Evolutionary conservation across 1,140 invertebrate species (phyloP).

Genomic region (Pachypeltis micranthus): DNA sequence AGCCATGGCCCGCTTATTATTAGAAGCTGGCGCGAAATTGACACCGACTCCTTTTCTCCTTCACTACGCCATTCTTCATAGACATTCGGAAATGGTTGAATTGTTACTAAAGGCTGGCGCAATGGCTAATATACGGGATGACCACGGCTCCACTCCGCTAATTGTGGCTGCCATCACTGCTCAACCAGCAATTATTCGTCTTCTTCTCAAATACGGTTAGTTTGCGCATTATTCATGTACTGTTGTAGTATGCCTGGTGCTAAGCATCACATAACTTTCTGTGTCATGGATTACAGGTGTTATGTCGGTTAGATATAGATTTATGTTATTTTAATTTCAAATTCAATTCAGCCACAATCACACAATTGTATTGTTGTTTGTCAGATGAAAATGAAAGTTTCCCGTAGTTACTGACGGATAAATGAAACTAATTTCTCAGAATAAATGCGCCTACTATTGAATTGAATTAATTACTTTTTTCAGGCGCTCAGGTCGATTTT

Average conservation of each 20-base stretch:
- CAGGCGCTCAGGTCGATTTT: constrained; percentile 44
- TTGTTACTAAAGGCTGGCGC: constrained; percentile 39
- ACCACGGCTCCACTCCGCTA: constrained; percentile 45
- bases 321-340: not conserved
- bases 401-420: too few species aligned
- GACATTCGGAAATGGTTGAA: constrained; percentile 38
- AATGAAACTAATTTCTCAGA: not conserved
- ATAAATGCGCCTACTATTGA: not conserved
- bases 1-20: constrained; percentile 34
- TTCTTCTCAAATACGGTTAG: constrained; percentile 39
- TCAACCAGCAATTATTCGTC: constrained; percentile 39
- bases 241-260: not conserved
- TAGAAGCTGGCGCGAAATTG: constrained; percentile 43
- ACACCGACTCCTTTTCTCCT: constrained; percentile 43
- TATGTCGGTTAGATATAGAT: constrained; percentile 2
- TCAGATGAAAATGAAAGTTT: too few species aligned
- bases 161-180: constrained; percentile 45
- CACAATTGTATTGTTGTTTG: too few species aligned
- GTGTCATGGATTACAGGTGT: not conserved
- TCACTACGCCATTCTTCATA: constrained; percentile 41
- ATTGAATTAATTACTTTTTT: constrained; percentile 24
- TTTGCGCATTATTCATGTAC: constrained; percentile 24
- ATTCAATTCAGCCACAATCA: not conserved
- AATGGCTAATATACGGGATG: constrained; percentile 40
- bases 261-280: not conserved